phyloP scores from a whole-genome alignment of 2,797 vertebrate species.

The Hozukius guyotensis region DNA sequence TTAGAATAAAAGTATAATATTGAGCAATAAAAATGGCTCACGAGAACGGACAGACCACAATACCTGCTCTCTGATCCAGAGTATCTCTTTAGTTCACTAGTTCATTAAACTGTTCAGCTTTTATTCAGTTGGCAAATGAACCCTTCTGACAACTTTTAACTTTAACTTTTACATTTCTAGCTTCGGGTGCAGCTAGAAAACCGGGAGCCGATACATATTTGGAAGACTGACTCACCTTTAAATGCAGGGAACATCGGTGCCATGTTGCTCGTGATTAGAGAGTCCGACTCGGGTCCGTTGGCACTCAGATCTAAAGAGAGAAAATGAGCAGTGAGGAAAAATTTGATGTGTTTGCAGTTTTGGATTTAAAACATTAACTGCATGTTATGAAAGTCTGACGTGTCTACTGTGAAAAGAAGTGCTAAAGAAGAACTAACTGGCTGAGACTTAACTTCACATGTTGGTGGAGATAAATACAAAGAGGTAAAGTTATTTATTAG shows the following conservation, averaged over 20 bases:
- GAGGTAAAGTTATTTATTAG: not conserved
- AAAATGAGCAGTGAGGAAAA: not conserved
- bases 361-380: not conserved
- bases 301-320: constrained; percentile 65
- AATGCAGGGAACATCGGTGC: constrained; percentile 92
- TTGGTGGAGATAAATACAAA: not conserved
- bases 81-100: not conserved
- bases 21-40: constrained; percentile 23
- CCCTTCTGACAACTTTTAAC: not conserved
- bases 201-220: not conserved
- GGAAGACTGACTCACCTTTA: constrained; percentile 82
- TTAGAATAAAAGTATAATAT: constrained; percentile 14
- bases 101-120: constrained; percentile 13
- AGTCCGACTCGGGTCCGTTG: constrained; percentile 77
- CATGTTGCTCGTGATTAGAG: constrained; percentile 92
- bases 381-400: not conserved
- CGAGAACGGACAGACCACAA: not conserved
- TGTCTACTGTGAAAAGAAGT: not conserved
- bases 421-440: not conserved
- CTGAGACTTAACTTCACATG: not conserved
- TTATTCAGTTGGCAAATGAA: not conserved
- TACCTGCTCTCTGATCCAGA: not conserved
- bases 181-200: not conserved
- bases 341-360: not conserved
- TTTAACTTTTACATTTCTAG: not conserved